Base-by-base conservation (phyloP, 2,888 invertebrate genomes). In the Caenorhabditis panamensis region DNA sequence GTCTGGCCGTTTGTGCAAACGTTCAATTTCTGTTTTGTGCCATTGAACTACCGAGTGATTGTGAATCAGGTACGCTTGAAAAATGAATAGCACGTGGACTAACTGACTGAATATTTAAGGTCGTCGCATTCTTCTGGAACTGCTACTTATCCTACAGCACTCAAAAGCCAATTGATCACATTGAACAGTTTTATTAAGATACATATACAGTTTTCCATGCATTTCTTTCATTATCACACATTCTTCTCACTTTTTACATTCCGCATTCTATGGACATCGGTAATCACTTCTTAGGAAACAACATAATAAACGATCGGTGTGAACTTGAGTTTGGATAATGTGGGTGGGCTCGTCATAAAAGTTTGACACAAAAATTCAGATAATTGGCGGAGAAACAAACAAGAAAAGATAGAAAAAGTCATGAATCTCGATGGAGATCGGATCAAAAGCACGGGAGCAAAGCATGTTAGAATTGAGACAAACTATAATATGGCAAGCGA, bases 1-100 rank as follows among this genome's bases (percentile, higher is more conserved):
- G 79, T 94, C 22, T 96, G 96, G 96, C 96, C 96, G 3, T 93
- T 94, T 88, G 95, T 95, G 0, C 96, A 96, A 91, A 88, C 95
- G 41, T 90, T 94, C 1, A 97, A 96, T 91, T 97, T 97, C 92
- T 94, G 94, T 86, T 92, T 95, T 86, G 93, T 95, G 66, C 96
- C 96, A 9, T 92, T 96, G 41, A 94, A 95, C 79, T 95, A 95
- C 91, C 95, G 96, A 92, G 94, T 95, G 3, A 91, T 95, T 28
- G 1, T 68, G 9, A 75, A 75, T 37, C 79, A 80, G 69, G 79
- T 79, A 62, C 24, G 3, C 1, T 37, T 61, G 56, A 16, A 28
- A 8, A 6, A 13, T 41, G 13, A n/a, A 36, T 13, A 54, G 18
- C 28, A 5, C 11, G 2, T 20, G 20, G 13, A 92, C 95, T 84